Evolutionary conservation across 2,888 invertebrate species (phyloP), one percentile per base, ranked within the genome.

Genomic region (Tenthredo amoena): DNA sequence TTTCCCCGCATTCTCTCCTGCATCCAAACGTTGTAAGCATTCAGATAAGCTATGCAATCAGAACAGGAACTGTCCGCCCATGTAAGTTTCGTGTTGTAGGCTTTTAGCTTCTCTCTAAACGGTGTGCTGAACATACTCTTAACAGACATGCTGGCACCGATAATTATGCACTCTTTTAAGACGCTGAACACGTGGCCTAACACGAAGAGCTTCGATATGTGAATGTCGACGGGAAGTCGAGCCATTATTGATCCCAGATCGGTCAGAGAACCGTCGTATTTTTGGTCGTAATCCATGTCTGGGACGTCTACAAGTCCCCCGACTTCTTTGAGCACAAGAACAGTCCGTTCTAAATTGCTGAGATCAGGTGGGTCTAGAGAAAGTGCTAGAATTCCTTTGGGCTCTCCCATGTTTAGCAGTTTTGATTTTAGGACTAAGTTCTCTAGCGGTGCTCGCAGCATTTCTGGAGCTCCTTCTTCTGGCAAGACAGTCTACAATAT

Each of bases 321-420:
- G n/a, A 96, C 94, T 95, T 97, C 98, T 94, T 99, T 99, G 3
- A 99, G 94, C 65, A 96, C 94, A n/a, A 98, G 95, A 87, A 99
- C 95, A 0, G 98, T 98, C 84, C 96, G 95, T 86, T 96, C 96
- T 88, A 99, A 97, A 91, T 98, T 97, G 34, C 95, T 95, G 58
- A 98, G 94, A 92, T 97, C 96, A 0, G 99, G 99, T 21, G 98
- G 98, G 90, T 98, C 96, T 93, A 99, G 94, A 0, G 98, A 97
- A 47, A 98, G 93, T 0, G 97, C 98, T 0, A 99, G 94, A 43
- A 99, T 95, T 47, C 97, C 96, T 50, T 97, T 97, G 0, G 97
- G 96, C 86, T 95, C 95, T 26, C 97, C 97, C 95, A 98, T 96
- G 76, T 98, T 96, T 79, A 99, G 93, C 90, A 96, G 93, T 93